Conservation (phyloP, 2,113 vertebrate species). For the Noturus placidus region DNA sequence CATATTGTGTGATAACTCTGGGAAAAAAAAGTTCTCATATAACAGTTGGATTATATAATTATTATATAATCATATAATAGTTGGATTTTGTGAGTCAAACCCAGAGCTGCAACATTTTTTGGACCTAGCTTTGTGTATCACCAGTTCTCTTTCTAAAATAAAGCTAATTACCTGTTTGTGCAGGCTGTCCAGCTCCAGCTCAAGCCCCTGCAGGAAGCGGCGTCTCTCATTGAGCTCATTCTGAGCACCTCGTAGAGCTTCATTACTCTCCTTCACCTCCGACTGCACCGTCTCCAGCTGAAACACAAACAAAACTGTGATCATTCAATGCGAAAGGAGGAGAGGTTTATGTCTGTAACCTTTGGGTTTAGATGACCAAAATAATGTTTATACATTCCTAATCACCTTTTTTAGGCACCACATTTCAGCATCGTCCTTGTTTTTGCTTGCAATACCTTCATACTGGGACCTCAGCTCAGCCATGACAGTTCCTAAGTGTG, state of each 20-base stretch:
- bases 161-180: slow-evolving; percentile 69
- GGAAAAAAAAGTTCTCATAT: neutral
- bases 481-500: slow-evolving; percentile 72
- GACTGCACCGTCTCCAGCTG: slow-evolving; percentile 73
- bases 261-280: slow-evolving; percentile 73
- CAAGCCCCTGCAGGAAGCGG: slow-evolving; percentile 74
- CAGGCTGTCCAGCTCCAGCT: slow-evolving; percentile 74
- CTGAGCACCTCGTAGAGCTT: slow-evolving; percentile 70
- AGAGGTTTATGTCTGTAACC: neutral
- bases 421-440: slow-evolving; percentile 76
- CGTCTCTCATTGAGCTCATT: slow-evolving; percentile 71
- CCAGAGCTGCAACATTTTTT: neutral
- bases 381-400: neutral
- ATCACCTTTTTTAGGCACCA: slow-evolving; percentile 79
- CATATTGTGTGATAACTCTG: neutral
- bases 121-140: neutral
- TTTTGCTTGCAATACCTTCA: slow-evolving; percentile 75
- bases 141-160: neutral
- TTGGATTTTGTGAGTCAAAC: neutral
- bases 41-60: neutral
- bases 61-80: neutral
- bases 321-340: neutral
- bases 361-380: neutral
- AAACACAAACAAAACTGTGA: neutral
- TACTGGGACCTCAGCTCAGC: slow-evolving; percentile 77